phyloP scores from a whole-genome alignment of 2,888 invertebrate genomes.

The Altica lythri region DNA sequence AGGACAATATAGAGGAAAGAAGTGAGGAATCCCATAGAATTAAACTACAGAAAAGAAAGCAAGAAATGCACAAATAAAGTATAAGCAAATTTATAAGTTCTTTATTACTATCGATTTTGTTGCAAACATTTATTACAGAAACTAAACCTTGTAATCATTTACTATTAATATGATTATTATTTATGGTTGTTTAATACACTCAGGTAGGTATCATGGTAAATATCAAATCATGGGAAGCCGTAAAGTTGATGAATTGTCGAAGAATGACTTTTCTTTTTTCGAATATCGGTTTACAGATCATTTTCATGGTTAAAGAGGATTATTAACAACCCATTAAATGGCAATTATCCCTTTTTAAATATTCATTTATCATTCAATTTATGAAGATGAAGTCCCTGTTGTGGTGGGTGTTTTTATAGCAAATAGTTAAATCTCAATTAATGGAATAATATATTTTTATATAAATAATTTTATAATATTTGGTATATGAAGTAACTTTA shows the following conservation, averaged over 20 bases:
- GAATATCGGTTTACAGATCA: conserved; percentile 27
- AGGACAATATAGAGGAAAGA: no score
- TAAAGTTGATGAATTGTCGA: conserved; percentile 41
- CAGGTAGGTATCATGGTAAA: conserved; percentile 1
- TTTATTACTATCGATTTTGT: no score
- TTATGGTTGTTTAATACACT: not conserved
- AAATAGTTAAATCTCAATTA: conserved; percentile 42
- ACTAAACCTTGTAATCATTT: no score
- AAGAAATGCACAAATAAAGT: no score
- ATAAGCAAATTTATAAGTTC: no score
- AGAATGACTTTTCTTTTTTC: conserved; percentile 42
- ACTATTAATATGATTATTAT: not conserved
- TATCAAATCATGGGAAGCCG: conserved; percentile 40
- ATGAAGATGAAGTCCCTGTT: conserved; percentile 30
- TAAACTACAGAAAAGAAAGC: no score
- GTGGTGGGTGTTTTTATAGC: conserved; percentile 31
- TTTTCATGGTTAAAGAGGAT: conserved; percentile 35
- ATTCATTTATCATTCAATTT: conserved; percentile 45
- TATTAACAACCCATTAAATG: conserved; percentile 41
- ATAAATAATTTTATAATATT: not conserved
- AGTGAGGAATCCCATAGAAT: no score
- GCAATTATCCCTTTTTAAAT: conserved; percentile 47
- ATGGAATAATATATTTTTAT: conserved; percentile 1
- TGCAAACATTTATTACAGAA: no score
- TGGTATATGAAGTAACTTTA: not conserved